Evolutionary conservation across 2,888 invertebrate species (phyloP), one percentile per base, ranked within the genome.

Genomic region (Neocrepidodera transversa): DNA sequence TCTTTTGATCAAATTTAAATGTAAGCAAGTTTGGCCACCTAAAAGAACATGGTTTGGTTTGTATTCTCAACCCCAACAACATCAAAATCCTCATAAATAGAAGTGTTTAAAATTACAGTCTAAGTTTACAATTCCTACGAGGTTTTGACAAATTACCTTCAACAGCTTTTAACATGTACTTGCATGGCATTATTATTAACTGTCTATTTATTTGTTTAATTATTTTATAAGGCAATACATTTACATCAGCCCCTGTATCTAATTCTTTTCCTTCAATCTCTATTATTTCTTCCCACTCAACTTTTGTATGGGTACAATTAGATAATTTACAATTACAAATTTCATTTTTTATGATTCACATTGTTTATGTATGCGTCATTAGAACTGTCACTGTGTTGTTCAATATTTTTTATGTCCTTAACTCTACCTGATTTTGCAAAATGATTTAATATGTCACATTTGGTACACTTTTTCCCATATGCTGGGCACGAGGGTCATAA

Each of bases 371-470:
- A n/a, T n/a, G n/a, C n/a, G n/a, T n/a, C n/a, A n/a, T n/a, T n/a
- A n/a, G n/a, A n/a, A n/a, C n/a, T n/a, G n/a, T n/a, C n/a, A n/a
- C n/a, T n/a, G n/a, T n/a, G n/a, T n/a, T n/a, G n/a, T n/a, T n/a
- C n/a, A n/a, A n/a, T n/a, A n/a, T n/a, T n/a, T n/a, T n/a, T n/a
- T n/a, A n/a, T n/a, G n/a, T n/a, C n/a, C n/a, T n/a, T n/a, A n/a
- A n/a, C n/a, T n/a, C n/a, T n/a, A n/a, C n/a, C n/a, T n/a, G n/a
- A n/a, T n/a, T n/a, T n/a, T n/a, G n/a, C n/a, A n/a, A 58, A n/a
- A n/a, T 66, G 67, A 49, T 69, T 66, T 11, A 30, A 26, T 5
- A 50, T 64, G 6, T 60, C 62, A 52, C 69, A 69, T 43, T 64
- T 65, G n/a, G 28, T 51, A 47, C 64, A 66, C 11, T 43, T 57